Evolutionary conservation across 2,888 invertebrate genomes (phyloP).

Genomic region (Campoplex capitator): DNA sequence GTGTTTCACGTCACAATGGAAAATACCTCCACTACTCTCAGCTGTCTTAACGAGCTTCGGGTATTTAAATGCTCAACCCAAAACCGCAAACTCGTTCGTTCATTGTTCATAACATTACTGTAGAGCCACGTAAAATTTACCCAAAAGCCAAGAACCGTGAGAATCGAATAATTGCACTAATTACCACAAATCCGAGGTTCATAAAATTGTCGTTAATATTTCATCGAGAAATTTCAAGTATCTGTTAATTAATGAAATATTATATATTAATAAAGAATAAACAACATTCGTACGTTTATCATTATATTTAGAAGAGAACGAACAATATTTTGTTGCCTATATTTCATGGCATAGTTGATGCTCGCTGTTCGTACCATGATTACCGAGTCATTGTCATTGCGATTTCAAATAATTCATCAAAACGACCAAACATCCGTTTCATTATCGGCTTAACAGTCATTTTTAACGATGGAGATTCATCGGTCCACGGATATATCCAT

Average conservation of each 20-base stretch:
- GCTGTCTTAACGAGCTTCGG: slow-evolving; percentile 58
- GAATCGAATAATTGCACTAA: slow-evolving; percentile 52
- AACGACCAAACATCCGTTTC: background rate
- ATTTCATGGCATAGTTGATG: background rate
- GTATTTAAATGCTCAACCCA: slow-evolving; percentile 59
- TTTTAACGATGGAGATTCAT: background rate
- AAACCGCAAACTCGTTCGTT: slow-evolving; percentile 54
- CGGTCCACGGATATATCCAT: background rate
- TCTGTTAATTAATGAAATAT: background rate
- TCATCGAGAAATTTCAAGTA: slow-evolving; percentile 3
- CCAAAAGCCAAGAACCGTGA: slow-evolving; percentile 31
- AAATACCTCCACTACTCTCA: slow-evolving; percentile 35
- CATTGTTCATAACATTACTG: slow-evolving; percentile 52
- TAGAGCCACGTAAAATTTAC: slow-evolving; percentile 26
- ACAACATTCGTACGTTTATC: no score
- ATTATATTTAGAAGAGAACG: background rate
- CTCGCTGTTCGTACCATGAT: background rate
- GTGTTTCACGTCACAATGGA: slow-evolving; percentile 49
- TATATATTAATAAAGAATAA: background rate
- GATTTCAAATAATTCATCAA: background rate
- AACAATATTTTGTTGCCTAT: background rate
- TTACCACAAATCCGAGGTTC: slow-evolving; percentile 18
- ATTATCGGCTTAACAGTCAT: background rate
- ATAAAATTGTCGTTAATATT: slow-evolving; percentile 20
- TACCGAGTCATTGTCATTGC: background rate